These are phyloP conservation scores for Tenrec ecaudatus DNA, from an alignment of 2,113 vertebrate species.

Conservation along the genomic window DNA sequence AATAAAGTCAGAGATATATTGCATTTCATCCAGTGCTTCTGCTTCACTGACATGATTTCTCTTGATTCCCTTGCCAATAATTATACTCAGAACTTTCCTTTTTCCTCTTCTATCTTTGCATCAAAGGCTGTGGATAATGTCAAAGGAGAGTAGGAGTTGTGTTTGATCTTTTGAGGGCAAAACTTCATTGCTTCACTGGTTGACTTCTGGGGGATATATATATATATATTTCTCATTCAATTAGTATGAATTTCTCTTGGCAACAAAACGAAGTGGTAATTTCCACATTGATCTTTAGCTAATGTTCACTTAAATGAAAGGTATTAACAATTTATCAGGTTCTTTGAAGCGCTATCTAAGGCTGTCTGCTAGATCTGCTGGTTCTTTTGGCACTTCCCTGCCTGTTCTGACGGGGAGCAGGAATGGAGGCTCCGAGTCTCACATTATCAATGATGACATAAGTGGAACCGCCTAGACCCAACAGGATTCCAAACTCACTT, in stretches of 20 bases:
- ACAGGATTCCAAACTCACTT: background rate
- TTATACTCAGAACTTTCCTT: conserved; percentile 8
- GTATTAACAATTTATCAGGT: conserved; percentile 62
- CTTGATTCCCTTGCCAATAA: conserved; percentile 26
- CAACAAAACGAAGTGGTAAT: conserved; percentile 34
- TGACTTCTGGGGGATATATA: conserved; percentile 19
- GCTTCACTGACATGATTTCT: conserved; percentile 12
- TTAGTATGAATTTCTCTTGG: conserved; percentile 65
- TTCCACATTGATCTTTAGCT: conserved; percentile 45
- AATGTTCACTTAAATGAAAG: conserved; percentile 52
- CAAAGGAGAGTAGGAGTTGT: background rate
- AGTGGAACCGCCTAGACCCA: background rate
- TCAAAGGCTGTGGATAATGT: background rate
- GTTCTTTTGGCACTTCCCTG: background rate
- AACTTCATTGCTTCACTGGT: conserved; percentile 29
- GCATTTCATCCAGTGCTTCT: conserved; percentile 33
- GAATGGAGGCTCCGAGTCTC: background rate
- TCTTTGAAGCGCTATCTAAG: conserved; percentile 45
- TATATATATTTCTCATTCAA: conserved; percentile 3
- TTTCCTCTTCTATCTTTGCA: conserved; percentile 25
- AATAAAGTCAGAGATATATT: background rate
- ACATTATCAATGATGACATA: background rate
- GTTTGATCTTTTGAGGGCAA: conserved; percentile 9
- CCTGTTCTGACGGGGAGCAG: background rate
- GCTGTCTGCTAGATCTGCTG: conserved; percentile 22